A percentile compares a stretch with the other conserved stretches of the same genome.
Evolutionary conservation across 2,113 vertebrate species (phyloP).

Genomic region (Pan troglodytes): NHGRI_mPanTro3-v2.1_pri NC_072402.2:58943501-58944000

Average conservation of each 20-base stretch:
- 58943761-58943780: not conserved
- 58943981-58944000: not conserved
- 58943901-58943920: not conserved
- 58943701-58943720: too few relatives aligned
- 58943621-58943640: too few relatives aligned
- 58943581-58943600: not conserved
- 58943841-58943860: not conserved
- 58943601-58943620: too few relatives aligned
- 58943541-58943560: slow-evolving; percentile 3
- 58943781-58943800: not conserved
- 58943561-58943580: not conserved
- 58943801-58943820: not conserved
- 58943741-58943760: not conserved
- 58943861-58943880: not conserved
- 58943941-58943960: not conserved
- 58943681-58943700: too few relatives aligned
- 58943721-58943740: too few relatives aligned
- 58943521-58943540: not conserved
- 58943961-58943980: not conserved
- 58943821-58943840: not conserved
- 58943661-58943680: too few relatives aligned
- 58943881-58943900: not conserved
- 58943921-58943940: not conserved
- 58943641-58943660: too few relatives aligned
- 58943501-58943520: not conserved